Base-by-base conservation (phyloP, 2,888 invertebrate genomes). In the Mesodorylaimus sp. region DNA sequence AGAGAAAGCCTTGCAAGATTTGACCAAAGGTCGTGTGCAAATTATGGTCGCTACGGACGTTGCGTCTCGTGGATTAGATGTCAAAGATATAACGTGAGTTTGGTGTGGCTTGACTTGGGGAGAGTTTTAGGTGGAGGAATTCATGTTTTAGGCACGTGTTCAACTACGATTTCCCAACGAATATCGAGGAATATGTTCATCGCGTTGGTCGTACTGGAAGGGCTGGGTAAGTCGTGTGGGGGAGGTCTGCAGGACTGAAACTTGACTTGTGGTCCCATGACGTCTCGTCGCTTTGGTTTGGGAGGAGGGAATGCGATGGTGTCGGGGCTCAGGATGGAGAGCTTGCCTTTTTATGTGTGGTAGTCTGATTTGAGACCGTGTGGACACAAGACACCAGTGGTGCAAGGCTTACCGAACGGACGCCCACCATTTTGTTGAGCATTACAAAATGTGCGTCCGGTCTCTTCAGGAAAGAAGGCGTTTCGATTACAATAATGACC, bases 141-240 rank as follows among this genome's bases (percentile, higher is more conserved):
- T 57, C 19, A 7, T 13, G 3, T 36, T 71, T 39, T 63, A 78
- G 78, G 10, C 85, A 87, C 68, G 87, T 93, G 1, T 71, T 89
- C 26, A 93, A 93, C 68, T 83, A 79, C 60, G 91, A 93, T 68
- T 89, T 91, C 62, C 91, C 91, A 0, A 75, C 80, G 19, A 85
- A 88, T 60, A 85, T 91, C 60, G 91, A 91, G 66, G 91, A 93
- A 62, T 93, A 91, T 69, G 87, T 87, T 0, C 91, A 93, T 65
- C 76, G 91, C 53, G 85, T 93, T n/a, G 91, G 91, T 0, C 76
- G 93, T 53, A 93, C 91, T 0, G 93, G 91, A 0, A 75, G 91
- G 52, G 91, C 93, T 19, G 91, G 91, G 19, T 68, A 57, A 47
- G 21, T 50, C n/a, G n/a, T n/a, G n/a, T n/a, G n/a, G n/a, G n/a